Base-by-base conservation (phyloP, 2,113 vertebrate genomes). In the Australoheros scitulus region DNA sequence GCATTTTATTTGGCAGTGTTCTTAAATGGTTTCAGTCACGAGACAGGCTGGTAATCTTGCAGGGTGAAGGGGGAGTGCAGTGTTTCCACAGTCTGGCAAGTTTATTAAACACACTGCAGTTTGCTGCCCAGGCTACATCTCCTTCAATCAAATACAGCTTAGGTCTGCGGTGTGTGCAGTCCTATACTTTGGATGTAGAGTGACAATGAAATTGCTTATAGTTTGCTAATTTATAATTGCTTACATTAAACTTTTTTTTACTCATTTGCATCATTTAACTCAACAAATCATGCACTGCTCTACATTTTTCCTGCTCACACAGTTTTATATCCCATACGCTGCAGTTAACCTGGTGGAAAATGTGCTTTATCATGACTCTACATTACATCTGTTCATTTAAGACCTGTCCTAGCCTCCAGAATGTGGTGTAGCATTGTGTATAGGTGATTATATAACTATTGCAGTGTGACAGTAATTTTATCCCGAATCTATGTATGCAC, bases 401-500 rank as follows among this genome's bases (percentile, higher is more conserved):
- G 32, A 60, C 52, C 55, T 43, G 26, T 77, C 50, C 74, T 11
- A 11, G 3, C 60, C 61, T 79, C 34, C 63, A 1, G 77, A 74
- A 56, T 58, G 41, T 68, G 77, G 79, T 22, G 72, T 70, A 29
- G 15, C 60, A 32, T 29, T 20, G 18, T 47, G 32, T 72, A 64
- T 41, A 60, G 61, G 64, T 50, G 36, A 52, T 91, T 81, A 80
- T 72, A 60, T 72, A 90, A 88, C 68, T 50, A 59, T 83, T 78
- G 74, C 70, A 79, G 65, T 29, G 76, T 86, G 87, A 68, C 15
- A 5, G 94, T 92, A 94, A 93, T 89, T 64, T 70, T 79, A 92
- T 61, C 82, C 77, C 32, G 72, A 14, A 7, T 76, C 43, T 65
- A 22, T 20, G 76, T 74, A 76, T 59, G 64, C 68, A 47, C 29